Conservation (phyloP, 2,113 vertebrate genomes). For the Psophia crepitans region DNA sequence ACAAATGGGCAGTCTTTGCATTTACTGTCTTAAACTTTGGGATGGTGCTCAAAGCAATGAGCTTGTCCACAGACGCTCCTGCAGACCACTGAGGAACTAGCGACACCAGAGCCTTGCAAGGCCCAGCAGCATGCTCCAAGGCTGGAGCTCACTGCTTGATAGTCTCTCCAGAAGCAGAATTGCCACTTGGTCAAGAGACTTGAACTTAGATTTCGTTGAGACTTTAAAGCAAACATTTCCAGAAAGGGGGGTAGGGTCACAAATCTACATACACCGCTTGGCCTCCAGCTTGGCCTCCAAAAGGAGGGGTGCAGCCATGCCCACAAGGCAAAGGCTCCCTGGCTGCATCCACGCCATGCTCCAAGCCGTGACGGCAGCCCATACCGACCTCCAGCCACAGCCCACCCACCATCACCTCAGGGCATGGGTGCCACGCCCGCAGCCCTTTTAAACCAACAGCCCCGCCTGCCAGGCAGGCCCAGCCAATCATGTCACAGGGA, state of each 20-base stretch:
- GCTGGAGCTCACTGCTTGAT: fast-evolving
- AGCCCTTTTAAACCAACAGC: background rate
- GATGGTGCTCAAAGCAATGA: background rate
- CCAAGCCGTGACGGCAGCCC: fast-evolving
- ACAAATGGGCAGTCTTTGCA: background rate
- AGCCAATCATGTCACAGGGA: fast-evolving
- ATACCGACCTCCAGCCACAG: fast-evolving
- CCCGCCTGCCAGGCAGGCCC: fast-evolving
- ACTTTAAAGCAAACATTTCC: background rate
- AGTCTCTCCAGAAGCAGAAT: background rate
- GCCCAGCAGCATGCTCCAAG: background rate
- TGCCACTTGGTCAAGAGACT: fast-evolving
- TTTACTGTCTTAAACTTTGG: background rate
- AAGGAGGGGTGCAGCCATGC: fast-evolving
- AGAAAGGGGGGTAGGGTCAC: background rate
- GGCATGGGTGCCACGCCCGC: fast-evolving
- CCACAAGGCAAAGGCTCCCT: background rate
- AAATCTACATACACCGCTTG: background rate
- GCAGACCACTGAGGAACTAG: background rate
- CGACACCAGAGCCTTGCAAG: background rate
- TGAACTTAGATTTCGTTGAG: background rate
- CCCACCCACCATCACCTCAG: fast-evolving
- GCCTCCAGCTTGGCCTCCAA: background rate
- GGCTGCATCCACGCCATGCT: fast-evolving
- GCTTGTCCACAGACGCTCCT: background rate